These are phyloP conservation scores for Lysandra bellargus DNA, from an alignment of 2,888 invertebrate species.

Conservation along the genomic window DNA sequence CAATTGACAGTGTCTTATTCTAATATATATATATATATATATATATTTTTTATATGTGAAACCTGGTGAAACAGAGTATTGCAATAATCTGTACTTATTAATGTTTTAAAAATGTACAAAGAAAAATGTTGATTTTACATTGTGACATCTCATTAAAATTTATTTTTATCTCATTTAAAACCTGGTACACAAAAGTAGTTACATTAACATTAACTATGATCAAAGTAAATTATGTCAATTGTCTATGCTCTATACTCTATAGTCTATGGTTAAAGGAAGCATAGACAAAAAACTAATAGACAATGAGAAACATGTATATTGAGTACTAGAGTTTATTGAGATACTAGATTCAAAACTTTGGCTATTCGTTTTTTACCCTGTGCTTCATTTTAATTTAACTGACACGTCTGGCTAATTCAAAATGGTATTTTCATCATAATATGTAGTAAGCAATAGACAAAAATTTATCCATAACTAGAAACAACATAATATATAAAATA, in stretches of 20 bases:
- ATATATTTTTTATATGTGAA: no score
- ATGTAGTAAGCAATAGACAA: neutral
- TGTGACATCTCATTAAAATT: neutral
- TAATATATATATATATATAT: no score
- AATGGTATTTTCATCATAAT: neutral
- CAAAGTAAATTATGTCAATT: neutral
- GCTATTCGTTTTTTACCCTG: neutral
- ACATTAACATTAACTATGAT: no score
- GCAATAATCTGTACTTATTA: no score
- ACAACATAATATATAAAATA: neutral
- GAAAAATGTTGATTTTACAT: neutral
- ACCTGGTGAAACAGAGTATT: no score
- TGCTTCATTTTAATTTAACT: neutral
- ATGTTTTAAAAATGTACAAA: no score
- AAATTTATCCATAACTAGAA: no score
- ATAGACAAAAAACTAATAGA: constrained; percentile 6
- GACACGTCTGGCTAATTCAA: neutral
- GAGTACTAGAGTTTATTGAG: neutral
- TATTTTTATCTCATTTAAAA: neutral
- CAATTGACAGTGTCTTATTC: neutral
- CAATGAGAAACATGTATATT: neutral
- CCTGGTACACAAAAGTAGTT: neutral
- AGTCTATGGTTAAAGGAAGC: neutral
- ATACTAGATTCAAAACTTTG: neutral
- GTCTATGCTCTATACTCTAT: neutral